These are phyloP conservation scores for Tetrao urogallus DNA, from an alignment of 2,113 vertebrate genomes.

Conservation along the genomic window DNA sequence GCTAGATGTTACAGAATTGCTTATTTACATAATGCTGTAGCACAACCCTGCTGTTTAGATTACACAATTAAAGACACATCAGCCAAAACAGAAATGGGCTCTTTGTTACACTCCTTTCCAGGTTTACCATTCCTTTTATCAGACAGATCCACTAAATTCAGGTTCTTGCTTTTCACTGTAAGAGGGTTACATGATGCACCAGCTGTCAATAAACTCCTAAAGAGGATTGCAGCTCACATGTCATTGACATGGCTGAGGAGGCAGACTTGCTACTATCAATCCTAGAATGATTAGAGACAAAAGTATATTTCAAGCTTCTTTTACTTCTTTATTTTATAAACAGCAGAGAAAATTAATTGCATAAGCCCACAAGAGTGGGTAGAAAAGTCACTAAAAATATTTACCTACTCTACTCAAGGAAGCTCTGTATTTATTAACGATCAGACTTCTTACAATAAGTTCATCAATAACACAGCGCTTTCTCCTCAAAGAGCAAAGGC, in stretches of 20 bases:
- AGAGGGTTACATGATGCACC: slow-evolving; percentile 60
- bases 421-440: not conserved
- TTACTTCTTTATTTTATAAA: not conserved
- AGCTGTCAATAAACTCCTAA: slow-evolving; percentile 46
- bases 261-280: not conserved
- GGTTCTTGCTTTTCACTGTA: slow-evolving; percentile 27
- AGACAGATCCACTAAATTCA: slow-evolving; percentile 42
- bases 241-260: not conserved
- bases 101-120: not conserved
- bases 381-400: not conserved
- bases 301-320: not conserved
- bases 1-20: not conserved
- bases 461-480: not conserved
- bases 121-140: not conserved
- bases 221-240: slow-evolving; percentile 52
- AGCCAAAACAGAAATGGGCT: not conserved
- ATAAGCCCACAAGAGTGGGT: not conserved
- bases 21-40: not conserved
- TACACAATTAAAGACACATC: not conserved
- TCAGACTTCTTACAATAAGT: not conserved
- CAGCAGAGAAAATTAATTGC: not conserved
- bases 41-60: not conserved
- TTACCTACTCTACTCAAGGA: not conserved
- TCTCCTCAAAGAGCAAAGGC: not conserved
- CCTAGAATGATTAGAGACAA: slow-evolving; percentile 15